Evolutionary conservation across 2,797 vertebrate species (phyloP).

Genomic region (Clarias laeviceps): DNA sequence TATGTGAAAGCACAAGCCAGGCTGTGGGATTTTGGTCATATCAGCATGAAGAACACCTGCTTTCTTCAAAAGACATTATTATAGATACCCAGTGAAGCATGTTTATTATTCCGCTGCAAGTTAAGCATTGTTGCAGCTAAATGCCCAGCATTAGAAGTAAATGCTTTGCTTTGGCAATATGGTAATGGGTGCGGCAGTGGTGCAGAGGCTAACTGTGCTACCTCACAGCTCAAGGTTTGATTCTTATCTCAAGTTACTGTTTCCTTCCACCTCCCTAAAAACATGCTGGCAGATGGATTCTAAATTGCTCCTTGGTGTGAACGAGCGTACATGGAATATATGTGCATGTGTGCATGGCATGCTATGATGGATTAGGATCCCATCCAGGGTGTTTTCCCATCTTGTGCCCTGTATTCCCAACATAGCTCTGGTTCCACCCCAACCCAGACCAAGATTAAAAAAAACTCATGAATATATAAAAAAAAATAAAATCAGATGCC

Average conservation of each 20-base stretch:
- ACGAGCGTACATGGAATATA: neutral
- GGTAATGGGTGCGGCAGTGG: neutral
- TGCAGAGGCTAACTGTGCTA: neutral
- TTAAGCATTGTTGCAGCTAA: conserved; percentile 6
- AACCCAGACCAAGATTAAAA: neutral
- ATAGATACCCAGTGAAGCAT: neutral
- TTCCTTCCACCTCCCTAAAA: neutral
- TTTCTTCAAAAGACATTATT: conserved; percentile 20
- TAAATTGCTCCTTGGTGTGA: neutral
- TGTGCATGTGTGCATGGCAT: neutral
- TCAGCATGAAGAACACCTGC: conserved; percentile 34
- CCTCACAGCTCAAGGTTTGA: neutral
- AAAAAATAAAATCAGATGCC: no score
- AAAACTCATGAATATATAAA: neutral
- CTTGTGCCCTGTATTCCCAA: neutral
- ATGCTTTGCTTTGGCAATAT: neutral
- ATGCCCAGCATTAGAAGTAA: neutral
- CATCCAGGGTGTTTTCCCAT: neutral
- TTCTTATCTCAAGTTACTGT: neutral
- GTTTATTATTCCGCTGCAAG: conserved; percentile 21
- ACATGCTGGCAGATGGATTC: neutral
- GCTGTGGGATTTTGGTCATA: conserved; percentile 18
- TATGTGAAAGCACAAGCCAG: conserved; percentile 16
- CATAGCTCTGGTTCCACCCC: neutral
- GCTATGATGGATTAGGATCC: neutral